Percentiles rank a stretch among this genome's conserved stretches.
These are phyloP conservation scores for Psephotus haematonotus DNA, from an alignment of 2,113 vertebrate genomes.

Conservation along the genomic window DNA sequence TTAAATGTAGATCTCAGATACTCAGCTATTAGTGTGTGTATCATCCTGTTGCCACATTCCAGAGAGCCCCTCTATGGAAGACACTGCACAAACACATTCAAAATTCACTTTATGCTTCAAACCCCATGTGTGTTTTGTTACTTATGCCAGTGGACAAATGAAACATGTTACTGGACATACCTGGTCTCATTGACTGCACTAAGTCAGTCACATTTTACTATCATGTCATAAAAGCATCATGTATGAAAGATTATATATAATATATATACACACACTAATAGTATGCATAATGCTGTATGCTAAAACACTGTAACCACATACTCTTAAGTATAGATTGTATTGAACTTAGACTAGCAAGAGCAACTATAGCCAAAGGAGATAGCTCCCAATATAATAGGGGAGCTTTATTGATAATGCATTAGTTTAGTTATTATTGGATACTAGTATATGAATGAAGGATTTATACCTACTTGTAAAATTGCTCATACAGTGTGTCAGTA, in stretches of 20 bases:
- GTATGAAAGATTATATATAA: background rate
- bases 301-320: background rate
- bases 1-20: background rate
- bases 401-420: background rate
- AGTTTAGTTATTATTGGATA: background rate
- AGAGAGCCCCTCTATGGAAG: background rate
- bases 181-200: background rate
- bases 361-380: background rate
- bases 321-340: background rate
- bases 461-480: background rate
- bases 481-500: background rate
- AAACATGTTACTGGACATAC: background rate
- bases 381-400: background rate
- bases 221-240: background rate
- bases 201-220: background rate
- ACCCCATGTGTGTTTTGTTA: background rate
- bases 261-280: background rate
- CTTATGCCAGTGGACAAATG: background rate
- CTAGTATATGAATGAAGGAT: background rate
- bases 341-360: background rate
- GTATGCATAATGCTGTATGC: background rate
- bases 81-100: background rate
- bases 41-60: background rate
- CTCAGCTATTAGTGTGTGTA: background rate
- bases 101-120: background rate